A percentile compares a stretch with the other conserved stretches of the same genome.
phyloP scores from a whole-genome alignment of 2,888 invertebrate genomes.

The Acleris laterana region DNA sequence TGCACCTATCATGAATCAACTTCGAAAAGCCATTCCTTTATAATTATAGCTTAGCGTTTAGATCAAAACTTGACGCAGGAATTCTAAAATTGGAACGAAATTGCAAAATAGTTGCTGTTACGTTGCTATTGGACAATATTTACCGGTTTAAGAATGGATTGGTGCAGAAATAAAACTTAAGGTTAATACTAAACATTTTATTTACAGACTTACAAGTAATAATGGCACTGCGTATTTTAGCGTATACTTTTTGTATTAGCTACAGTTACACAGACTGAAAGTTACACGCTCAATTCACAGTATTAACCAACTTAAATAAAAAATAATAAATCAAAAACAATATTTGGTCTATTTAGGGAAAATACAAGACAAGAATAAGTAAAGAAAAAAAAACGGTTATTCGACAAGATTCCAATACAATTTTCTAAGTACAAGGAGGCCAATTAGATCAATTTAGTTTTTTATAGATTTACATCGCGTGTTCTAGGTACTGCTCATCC shows the following conservation, averaged over 20 bases:
- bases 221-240: slow-evolving; percentile 1
- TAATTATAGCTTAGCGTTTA: slow-evolving; percentile 22
- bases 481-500: slow-evolving; percentile 75
- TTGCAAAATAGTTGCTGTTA: background rate
- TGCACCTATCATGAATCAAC: slow-evolving; percentile 21
- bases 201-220: background rate
- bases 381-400: slow-evolving; percentile 5
- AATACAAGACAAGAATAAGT: background rate
- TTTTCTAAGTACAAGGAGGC: slow-evolving; percentile 75
- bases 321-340: background rate
- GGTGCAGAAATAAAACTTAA: background rate
- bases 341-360: background rate
- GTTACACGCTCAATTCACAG: slow-evolving; percentile 32
- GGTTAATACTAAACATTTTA: background rate
- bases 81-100: slow-evolving; percentile 2
- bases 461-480: slow-evolving; percentile 69
- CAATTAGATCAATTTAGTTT: slow-evolving; percentile 66
- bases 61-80: slow-evolving; percentile 8
- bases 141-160: background rate
- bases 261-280: too few relatives aligned
- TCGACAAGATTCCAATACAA: slow-evolving; percentile 35
- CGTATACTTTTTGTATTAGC: background rate
- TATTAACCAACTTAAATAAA: background rate
- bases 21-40: slow-evolving; percentile 22
- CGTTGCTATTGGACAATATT: background rate